Evolutionary conservation across 1,140 invertebrate species (phyloP), one percentile per base, ranked within the genome.

Genomic region (Augochlora pura): DNA sequence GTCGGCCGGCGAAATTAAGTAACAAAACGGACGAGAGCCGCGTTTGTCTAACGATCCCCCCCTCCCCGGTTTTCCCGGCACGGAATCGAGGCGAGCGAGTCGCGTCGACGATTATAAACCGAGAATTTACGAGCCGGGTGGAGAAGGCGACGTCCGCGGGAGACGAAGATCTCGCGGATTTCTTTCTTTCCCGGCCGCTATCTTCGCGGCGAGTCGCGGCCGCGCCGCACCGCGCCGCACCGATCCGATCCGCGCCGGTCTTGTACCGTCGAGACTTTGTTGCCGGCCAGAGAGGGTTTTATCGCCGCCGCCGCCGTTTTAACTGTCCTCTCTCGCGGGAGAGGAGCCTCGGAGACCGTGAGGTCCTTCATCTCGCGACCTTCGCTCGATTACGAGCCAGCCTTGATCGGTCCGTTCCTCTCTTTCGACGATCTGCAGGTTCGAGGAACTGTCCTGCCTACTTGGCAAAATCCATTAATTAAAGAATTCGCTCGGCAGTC

Each of bases 41-140:
- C 64, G 65, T 32, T 32, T 54, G 32, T 32, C 65, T 52, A 77
- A 66, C 42, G 65, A 77, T 18, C 57, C 14, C 49, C 60, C 42
- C 60, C 73, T 18, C 57, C 14, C 49, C 60, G 63, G 25, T 63
- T 52, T 32, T 79, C 46, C 66, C 38, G 25, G 49, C 38, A 18
- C 52, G 14, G 67, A 60, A 71, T 57, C 60, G 27, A 38, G 66
- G 14, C 6, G 14, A 6, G 75, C 62, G 59, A 59, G 82, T 74
- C 76, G 63, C 76, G 59, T 49, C 73, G 66, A 74, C 82, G 86
- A 88, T 88, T 88, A 87, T 89, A 89, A 89, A 88, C 42, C 46
- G 72, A 64, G 70, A 86, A 89, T 88, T 89, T 89, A 88, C 86
- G 87, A 88, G 66, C 80, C 69, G 59, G 57, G 39, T 59, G 16